phyloP scores from a whole-genome alignment of 2,888 invertebrate species.

The Ceramica pisi region DNA sequence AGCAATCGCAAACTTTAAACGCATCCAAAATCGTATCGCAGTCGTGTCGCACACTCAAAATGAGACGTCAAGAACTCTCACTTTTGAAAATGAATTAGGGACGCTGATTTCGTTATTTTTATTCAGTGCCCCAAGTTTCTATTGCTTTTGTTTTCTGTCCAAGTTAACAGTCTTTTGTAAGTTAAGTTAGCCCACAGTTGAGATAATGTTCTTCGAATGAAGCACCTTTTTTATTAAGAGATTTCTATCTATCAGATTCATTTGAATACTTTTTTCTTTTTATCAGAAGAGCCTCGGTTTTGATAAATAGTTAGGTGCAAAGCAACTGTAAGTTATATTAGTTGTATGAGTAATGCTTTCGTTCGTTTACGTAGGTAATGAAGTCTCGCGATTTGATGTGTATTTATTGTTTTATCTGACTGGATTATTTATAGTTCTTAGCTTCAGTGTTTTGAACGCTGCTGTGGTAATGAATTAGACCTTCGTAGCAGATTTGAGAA shows the following conservation, averaged over 20 bases:
- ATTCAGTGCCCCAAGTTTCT: conserved; percentile 86
- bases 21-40: conserved; percentile 46
- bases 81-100: conserved; percentile 83
- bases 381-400: conserved; percentile 43
- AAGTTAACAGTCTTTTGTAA: conserved; percentile 75
- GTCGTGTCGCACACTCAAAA: conserved; percentile 55
- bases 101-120: conserved; percentile 84
- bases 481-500: neutral
- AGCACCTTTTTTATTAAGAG: conserved; percentile 77
- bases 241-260: conserved; percentile 85
- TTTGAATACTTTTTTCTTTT: conserved; percentile 83
- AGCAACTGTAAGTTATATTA: conserved; percentile 62
- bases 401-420: conserved; percentile 46
- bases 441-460: conserved; percentile 4
- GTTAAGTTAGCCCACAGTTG: conserved; percentile 70
- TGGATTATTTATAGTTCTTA: conserved; percentile 36
- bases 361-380: conserved; percentile 46
- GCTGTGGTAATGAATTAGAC: conserved; percentile 2
- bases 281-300: conserved; percentile 74
- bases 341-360: conserved; percentile 52
- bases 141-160: conserved; percentile 82
- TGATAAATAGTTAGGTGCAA: conserved; percentile 66
- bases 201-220: conserved; percentile 80
- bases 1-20: conserved; percentile 12
- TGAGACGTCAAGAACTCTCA: conserved; percentile 68